Base-by-base conservation (phyloP, 2,797 vertebrate genomes). In the Furcifer pardalis region DNA sequence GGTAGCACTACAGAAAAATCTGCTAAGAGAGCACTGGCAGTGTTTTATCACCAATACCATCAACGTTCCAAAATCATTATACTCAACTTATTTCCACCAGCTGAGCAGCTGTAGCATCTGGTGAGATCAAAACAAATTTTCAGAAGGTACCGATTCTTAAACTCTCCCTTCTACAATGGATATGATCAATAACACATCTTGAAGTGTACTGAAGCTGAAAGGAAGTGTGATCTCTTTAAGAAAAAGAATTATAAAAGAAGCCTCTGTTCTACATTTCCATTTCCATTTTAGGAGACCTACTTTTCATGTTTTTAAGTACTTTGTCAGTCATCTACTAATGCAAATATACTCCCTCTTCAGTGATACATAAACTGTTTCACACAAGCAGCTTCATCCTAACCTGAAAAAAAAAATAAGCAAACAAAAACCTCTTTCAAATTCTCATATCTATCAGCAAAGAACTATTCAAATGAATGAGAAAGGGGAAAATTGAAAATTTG, bases 1-100 rank as follows among this genome's bases (percentile, higher is more conserved):
- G 93, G 94, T 93, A 91, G 90, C 86, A 87, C 91, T 92, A 83
- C 81, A 91, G 87, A 81, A 87, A 93, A 93, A 89, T 91, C 91
- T 92, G 91, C 83, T 89, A 88, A 84, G 89, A 88, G 90, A 93
- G 84, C 83, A 83, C 71, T 84, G 86, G 82, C 89, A 89, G 89
- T 59, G 60, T 89, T 95, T 94, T 90, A 89, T 91, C 84, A 90
- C 89, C 78, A 89, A 91, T 85, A 88, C 2, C 91, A 82, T 89
- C 88, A 92, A 77, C 65, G 80, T 82, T 92, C 88, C 90, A 91
- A 94, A 94, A 90, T 92, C 88, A 92, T 90, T 92, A 86, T 81
- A 83, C 40, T 92, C 81, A 73, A 68, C 87, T 93, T 87, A 88
- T 92, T 93, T 93, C 81, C 90, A 86, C 46, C 83, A 87, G 63